Evolutionary conservation across 2,888 invertebrate species (phyloP), one percentile per base, ranked within the genome.

Genomic region (Gymnocheta viridis): DNA sequence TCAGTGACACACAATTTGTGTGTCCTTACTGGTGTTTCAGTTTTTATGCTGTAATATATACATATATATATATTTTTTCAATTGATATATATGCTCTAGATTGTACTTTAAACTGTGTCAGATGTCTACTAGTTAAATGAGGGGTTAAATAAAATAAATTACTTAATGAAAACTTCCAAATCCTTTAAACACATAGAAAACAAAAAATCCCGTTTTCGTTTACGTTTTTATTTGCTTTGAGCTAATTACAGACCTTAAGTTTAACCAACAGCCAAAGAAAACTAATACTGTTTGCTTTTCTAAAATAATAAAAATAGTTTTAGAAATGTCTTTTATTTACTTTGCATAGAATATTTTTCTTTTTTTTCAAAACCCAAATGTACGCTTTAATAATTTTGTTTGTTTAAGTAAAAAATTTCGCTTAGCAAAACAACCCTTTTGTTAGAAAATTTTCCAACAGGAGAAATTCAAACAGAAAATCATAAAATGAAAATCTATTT

Each of bases 301-400:
- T 6, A 38, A 17, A 17, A 73, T 19, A 27, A 27, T 17, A 54
- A 66, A 66, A 2, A 12, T 7, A 29, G 10, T 44, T 54, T 41
- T 5, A 24, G 9, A 49, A 27, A 19, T 6, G 10, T 12, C 2
- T 51, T 27, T 38, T 73, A 19, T 62, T 73, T 73, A 19, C 49
- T 51, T 62, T 22, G 4, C 12, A n/a, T 2, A 32, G 2, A 73
- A 62, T 19, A 19, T 1, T 49, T 0, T 2, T 0, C 14, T 6
- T 1, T 49, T 0, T 2, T 0, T 17, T 6, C 41, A 32, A 60
- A 47, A 22, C 17, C 17, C 17, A 9, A 24, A 17, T 10, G n/a
- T 5, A 24, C 19, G 38, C 2, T 54, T 17, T 70, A 58, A 74
- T 64, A 73, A 51, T 62, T 74, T 44, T 74, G n/a, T 74, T 74